Percentiles rank a stretch among this genome's conserved stretches.
These are phyloP conservation scores for Brachylomia viminalis DNA, from an alignment of 2,888 invertebrate genomes.

Conservation along the genomic window DNA sequence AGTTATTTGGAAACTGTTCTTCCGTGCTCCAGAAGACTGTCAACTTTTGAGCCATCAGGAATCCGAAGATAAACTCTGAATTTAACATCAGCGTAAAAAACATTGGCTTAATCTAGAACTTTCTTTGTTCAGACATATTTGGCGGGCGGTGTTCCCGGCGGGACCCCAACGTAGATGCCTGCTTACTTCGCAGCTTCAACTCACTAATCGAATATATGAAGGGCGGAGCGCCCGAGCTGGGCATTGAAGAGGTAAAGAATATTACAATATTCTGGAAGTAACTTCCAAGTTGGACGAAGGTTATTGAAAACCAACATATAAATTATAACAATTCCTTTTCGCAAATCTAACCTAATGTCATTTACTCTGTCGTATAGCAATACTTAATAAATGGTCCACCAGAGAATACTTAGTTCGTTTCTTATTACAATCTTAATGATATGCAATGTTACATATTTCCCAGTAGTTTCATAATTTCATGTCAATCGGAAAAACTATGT, in stretches of 20 bases:
- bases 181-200: conserved; percentile 94
- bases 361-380: not conserved
- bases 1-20: not conserved
- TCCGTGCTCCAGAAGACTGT: not conserved
- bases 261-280: not conserved
- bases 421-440: not conserved
- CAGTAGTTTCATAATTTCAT: not conserved
- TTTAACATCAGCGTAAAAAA: not conserved
- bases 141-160: conserved; percentile 93
- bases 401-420: not conserved
- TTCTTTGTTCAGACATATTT: conserved; percentile 91
- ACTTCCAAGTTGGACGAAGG: not conserved
- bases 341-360: not conserved
- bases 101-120: not conserved
- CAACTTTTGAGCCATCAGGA: not conserved
- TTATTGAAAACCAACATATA: not conserved
- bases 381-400: not conserved
- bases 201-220: conserved; percentile 93
- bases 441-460: not conserved
- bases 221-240: conserved; percentile 94
- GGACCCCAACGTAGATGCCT: conserved; percentile 93
- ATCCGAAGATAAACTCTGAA: not conserved
- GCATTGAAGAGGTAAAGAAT: conserved; percentile 90
- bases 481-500: not conserved
- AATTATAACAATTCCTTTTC: not conserved